Evolutionary conservation across 2,797 vertebrate species (phyloP).

Genomic region (Falco cherrug): DNA sequence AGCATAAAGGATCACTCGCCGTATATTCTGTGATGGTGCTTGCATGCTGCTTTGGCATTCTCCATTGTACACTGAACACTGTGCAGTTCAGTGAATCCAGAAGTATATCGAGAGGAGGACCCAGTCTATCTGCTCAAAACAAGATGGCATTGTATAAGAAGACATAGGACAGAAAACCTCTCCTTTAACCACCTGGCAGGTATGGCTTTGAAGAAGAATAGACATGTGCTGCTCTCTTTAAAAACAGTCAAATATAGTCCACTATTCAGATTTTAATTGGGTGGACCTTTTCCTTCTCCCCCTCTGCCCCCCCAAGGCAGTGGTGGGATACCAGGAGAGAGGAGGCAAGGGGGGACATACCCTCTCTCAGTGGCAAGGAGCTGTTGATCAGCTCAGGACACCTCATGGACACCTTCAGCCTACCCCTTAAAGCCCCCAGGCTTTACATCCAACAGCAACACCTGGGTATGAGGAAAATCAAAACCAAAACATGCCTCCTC

Average conservation of each 20-base stretch:
- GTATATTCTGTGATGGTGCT: slow-evolving; percentile 89
- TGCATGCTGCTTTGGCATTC: slow-evolving; percentile 85
- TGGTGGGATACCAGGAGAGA: not conserved
- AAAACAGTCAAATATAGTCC: not conserved
- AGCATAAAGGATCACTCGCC: slow-evolving; percentile 68
- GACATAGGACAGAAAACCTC: not conserved
- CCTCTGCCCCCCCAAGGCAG: not conserved
- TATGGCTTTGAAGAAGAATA: not conserved
- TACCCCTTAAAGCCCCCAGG: not conserved
- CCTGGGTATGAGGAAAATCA: not conserved
- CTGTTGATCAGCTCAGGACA: not conserved
- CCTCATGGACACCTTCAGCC: not conserved
- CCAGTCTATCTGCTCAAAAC: slow-evolving; percentile 83
- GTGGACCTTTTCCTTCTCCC: not conserved
- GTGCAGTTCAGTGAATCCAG: slow-evolving; percentile 91
- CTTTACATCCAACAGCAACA: not conserved
- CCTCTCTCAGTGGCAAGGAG: not conserved
- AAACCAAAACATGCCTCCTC: not conserved
- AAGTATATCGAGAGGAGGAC: slow-evolving; percentile 87
- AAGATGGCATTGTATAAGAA: slow-evolving; percentile 40
- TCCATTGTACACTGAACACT: slow-evolving; percentile 89
- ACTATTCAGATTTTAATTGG: not conserved
- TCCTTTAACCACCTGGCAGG: not conserved
- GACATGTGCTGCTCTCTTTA: not conserved
- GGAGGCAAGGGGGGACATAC: accelerated